Conservation (phyloP, 2,888 invertebrate genomes). For the Cheilosia vernalis region DNA sequence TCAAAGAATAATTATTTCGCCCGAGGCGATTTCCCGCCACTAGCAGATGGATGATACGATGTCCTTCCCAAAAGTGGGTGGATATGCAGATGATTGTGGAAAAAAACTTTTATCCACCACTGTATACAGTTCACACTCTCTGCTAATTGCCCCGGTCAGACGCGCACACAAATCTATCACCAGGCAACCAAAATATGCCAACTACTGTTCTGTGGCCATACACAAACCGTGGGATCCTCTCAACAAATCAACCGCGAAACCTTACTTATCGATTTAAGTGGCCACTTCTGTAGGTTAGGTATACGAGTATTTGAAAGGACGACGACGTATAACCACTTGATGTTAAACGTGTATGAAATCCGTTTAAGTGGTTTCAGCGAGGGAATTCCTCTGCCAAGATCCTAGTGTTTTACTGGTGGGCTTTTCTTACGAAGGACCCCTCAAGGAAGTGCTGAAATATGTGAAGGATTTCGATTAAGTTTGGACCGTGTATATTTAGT, state of each 20-base stretch:
- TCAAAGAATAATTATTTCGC: conserved; percentile 60
- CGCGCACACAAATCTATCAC: conserved; percentile 27
- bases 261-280: conserved; percentile 70
- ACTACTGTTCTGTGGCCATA: conserved; percentile 74
- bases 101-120: not conserved
- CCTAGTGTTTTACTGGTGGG: conserved; percentile 52
- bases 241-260: conserved; percentile 68
- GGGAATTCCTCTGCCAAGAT: conserved; percentile 30
- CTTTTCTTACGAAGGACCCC: conserved; percentile 34
- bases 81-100: conserved; percentile 20
- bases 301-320: not conserved
- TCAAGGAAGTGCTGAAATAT: conserved; percentile 62
- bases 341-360: conserved; percentile 56
- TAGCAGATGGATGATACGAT: conserved; percentile 38
- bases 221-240: conserved; percentile 75
- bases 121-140: conserved; percentile 38
- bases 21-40: conserved; percentile 66
- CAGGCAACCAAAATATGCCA: conserved; percentile 53
- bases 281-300: conserved; percentile 54
- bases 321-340: conserved; percentile 56
- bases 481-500: not conserved
- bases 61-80: conserved; percentile 53
- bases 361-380: conserved; percentile 39
- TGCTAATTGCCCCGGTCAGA: conserved; percentile 65
- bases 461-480: conserved; percentile 42